phyloP scores from a whole-genome alignment of 2,797 vertebrate genomes.

The Stomatorhinus walkeri region DNA sequence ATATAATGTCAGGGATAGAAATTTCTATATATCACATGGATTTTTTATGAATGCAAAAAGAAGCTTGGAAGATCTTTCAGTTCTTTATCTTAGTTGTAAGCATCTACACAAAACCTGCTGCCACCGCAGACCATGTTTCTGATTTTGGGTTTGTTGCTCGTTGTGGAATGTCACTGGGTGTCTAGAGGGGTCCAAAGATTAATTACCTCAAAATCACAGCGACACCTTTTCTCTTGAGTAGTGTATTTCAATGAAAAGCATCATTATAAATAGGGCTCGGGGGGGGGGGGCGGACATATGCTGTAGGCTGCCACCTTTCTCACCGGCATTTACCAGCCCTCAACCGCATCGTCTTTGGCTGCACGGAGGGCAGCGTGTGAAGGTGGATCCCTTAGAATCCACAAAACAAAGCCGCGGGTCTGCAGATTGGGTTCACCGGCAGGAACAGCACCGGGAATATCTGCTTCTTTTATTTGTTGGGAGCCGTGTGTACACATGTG shows the following conservation, averaged over 20 bases:
- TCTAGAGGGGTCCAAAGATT: constrained; percentile 8
- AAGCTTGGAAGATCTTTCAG: neutral
- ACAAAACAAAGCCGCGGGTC: neutral
- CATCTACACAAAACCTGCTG: neutral
- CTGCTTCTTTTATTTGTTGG: neutral
- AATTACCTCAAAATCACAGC: neutral
- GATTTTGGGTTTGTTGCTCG: neutral
- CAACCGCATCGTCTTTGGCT: neutral
- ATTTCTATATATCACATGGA: neutral
- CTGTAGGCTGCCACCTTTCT: neutral
- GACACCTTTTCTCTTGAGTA: neutral
- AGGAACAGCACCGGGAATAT: neutral
- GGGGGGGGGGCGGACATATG: neutral
- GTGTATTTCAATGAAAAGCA: neutral
- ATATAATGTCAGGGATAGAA: neutral
- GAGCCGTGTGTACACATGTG: neutral
- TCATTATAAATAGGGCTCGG: neutral
- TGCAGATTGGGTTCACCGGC: neutral
- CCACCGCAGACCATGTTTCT: neutral
- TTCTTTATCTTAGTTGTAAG: neutral
- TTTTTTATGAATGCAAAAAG: neutral
- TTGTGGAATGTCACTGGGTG: neutral
- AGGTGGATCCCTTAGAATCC: neutral
- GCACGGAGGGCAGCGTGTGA: neutral
- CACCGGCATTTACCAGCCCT: neutral